Percentiles rank a stretch among this genome's conserved stretches.
Evolutionary conservation across 2,113 vertebrate genomes (phyloP).

Genomic region (Hemibagrus wyckioides): DNA sequence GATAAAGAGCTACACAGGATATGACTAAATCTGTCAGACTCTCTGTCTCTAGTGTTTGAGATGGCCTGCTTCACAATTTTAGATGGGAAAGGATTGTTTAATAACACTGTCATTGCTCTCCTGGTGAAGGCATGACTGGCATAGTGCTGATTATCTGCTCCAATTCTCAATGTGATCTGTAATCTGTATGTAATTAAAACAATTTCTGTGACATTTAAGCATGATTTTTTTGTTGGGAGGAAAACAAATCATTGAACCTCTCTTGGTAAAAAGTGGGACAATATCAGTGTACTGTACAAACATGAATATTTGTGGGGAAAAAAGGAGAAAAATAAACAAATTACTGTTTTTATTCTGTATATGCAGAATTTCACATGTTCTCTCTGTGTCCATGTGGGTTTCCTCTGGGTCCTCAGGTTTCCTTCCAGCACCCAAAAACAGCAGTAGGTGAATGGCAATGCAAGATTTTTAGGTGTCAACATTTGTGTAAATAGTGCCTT

Average conservation of each 20-base stretch:
- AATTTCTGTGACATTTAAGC: not conserved
- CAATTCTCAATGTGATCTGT: not conserved
- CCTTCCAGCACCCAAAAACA: too few species aligned
- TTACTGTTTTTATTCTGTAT: not conserved
- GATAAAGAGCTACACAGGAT: slow-evolving; percentile 7
- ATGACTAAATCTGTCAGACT: not conserved
- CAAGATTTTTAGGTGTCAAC: not conserved
- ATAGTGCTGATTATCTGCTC: not conserved
- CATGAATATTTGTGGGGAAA: not conserved
- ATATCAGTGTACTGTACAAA: not conserved
- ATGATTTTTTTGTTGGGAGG: not conserved
- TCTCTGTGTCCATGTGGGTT: not conserved
- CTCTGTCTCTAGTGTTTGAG: not conserved
- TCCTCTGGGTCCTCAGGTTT: not conserved
- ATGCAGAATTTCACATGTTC: not conserved
- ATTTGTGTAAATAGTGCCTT: not conserved
- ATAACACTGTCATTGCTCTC: not conserved
- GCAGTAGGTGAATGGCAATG: not conserved
- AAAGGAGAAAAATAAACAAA: too few species aligned
- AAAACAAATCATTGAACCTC: not conserved
- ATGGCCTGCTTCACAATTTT: not conserved
- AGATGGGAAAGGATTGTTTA: not conserved
- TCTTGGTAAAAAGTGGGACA: not conserved
- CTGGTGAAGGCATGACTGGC: not conserved
- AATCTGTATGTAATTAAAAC: not conserved